These are phyloP conservation scores for Myotis brandtii DNA, from an alignment of 2,113 vertebrate genomes.

Conservation along the genomic window DNA sequence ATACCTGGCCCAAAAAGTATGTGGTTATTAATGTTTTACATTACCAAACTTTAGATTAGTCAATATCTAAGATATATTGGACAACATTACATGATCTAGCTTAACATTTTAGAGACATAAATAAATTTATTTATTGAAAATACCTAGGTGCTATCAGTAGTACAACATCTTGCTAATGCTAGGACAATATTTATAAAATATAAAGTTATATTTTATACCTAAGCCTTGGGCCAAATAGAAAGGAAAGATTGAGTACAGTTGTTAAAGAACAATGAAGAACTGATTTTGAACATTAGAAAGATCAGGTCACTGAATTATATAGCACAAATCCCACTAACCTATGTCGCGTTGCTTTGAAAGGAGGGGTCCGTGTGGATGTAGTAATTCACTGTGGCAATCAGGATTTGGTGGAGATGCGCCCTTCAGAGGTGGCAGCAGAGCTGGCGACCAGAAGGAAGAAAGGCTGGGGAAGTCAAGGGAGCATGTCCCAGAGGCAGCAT, in stretches of 20 bases:
- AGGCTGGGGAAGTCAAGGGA: constrained; percentile 84
- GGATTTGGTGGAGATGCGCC: not conserved
- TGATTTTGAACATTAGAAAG: constrained; percentile 73
- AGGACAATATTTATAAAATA: constrained; percentile 73
- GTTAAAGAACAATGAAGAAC: constrained; percentile 78
- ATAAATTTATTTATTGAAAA: constrained; percentile 65
- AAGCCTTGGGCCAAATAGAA: constrained; percentile 64
- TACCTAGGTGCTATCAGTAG: not conserved
- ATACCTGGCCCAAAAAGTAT: not conserved
- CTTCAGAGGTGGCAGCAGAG: constrained; percentile 55
- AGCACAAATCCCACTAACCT: constrained; percentile 62
- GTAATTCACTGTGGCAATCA: constrained; percentile 71
- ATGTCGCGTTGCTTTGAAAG: not conserved
- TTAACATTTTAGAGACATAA: not conserved
- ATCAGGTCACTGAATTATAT: constrained; percentile 75
- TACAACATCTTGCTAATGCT: constrained; percentile 39
- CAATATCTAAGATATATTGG: not conserved
- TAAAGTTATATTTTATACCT: constrained; percentile 79
- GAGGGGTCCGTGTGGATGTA: constrained; percentile 72
- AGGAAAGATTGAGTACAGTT: constrained; percentile 62
- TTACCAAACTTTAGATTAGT: not conserved
- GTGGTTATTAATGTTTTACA: not conserved
- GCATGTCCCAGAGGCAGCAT: constrained; percentile 92
- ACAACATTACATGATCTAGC: not conserved
- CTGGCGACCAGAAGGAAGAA: constrained; percentile 21